Percentiles rank a stretch among this genome's conserved stretches.
phyloP scores from a whole-genome alignment of 2,113 vertebrate species.

The Machaerirhynchus nigripectus region DNA sequence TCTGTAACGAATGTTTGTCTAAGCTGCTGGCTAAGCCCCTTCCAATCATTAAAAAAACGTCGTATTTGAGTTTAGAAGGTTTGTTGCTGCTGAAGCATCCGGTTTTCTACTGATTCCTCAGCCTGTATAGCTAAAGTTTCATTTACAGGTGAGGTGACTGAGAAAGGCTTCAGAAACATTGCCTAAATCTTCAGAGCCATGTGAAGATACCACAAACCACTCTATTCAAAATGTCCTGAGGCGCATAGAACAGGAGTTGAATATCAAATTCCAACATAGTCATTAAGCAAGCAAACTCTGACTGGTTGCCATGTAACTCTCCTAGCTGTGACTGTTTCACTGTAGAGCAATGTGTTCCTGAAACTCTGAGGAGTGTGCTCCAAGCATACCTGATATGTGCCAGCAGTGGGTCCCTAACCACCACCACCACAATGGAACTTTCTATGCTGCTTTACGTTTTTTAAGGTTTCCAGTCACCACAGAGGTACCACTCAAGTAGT shows the following conservation, averaged over 20 bases:
- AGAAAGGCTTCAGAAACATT: not conserved
- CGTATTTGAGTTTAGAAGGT: not conserved
- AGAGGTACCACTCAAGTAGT: not conserved
- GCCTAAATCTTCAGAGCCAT: not conserved
- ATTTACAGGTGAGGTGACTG: not conserved
- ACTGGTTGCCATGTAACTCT: not conserved
- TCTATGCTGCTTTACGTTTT: not conserved
- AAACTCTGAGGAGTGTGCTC: not conserved
- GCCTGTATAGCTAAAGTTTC: not conserved
- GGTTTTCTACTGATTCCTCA: not conserved
- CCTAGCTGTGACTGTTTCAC: not conserved
- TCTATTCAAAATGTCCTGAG: not conserved
- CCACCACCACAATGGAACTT: not conserved
- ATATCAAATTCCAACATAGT: not conserved
- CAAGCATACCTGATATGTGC: not conserved
- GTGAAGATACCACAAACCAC: not conserved
- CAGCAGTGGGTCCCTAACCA: not conserved
- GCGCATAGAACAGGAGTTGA: not conserved
- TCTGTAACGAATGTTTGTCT: not conserved
- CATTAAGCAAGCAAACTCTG: not conserved
- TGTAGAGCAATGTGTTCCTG: not conserved
- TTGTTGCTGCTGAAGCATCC: not conserved
- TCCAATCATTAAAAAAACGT: not conserved
- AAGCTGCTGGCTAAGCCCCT: not conserved
- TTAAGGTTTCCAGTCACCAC: not conserved